phyloP scores from a whole-genome alignment of 1,140 invertebrate genomes.

The Cheumatopsyche charites region DNA sequence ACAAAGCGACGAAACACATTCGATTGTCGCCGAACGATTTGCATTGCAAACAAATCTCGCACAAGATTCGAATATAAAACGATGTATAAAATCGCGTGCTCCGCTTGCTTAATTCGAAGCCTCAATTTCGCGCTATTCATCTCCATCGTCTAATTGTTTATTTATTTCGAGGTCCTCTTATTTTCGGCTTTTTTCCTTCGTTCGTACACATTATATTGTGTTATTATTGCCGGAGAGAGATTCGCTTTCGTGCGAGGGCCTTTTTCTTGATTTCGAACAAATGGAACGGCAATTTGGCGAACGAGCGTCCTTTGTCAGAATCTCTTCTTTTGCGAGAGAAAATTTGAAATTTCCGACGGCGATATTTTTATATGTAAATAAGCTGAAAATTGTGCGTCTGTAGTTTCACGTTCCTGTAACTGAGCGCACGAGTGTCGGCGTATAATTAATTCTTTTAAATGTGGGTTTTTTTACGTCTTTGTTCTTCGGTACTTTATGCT shows the following conservation, averaged over 20 bases:
- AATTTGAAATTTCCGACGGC: not conserved
- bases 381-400: constrained; percentile 1
- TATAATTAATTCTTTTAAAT: too few relatives aligned
- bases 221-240: not conserved
- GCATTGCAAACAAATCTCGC: too few relatives aligned
- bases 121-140: too few relatives aligned
- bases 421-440: too few relatives aligned
- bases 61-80: too few relatives aligned
- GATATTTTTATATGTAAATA: constrained; percentile 15
- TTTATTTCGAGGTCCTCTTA: constrained; percentile 3
- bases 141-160: not conserved
- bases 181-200: not conserved
- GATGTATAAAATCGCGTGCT: too few relatives aligned
- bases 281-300: constrained; percentile 18
- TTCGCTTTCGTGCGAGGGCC: not conserved
- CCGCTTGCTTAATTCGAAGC: too few relatives aligned
- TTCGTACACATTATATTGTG: not conserved
- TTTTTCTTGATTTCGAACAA: constrained; percentile 13
- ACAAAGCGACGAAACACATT: too few relatives aligned
- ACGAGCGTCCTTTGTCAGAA: constrained; percentile 14
- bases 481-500: not conserved
- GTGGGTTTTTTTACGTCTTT: too few relatives aligned
- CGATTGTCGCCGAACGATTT: too few relatives aligned
- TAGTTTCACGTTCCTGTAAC: too few relatives aligned
- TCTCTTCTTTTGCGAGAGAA: not conserved